These are phyloP conservation scores for Bucco capensis DNA, from an alignment of 2,113 vertebrate species.

Conservation along the genomic window DNA sequence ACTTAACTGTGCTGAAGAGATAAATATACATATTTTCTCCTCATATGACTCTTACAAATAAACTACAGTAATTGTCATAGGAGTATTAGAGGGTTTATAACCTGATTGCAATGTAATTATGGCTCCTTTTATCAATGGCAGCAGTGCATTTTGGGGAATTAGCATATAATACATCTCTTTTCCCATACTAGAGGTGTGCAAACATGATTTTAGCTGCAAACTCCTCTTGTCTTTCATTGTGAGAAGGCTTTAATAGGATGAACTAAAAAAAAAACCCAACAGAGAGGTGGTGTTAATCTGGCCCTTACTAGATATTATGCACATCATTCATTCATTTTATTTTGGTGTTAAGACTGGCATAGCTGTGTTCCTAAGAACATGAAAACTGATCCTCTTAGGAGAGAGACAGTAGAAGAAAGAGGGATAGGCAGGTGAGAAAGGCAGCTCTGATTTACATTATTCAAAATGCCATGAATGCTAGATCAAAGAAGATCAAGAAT, in stretches of 20 bases:
- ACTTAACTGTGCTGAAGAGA: neutral
- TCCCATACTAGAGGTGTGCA: neutral
- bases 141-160: neutral
- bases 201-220: neutral
- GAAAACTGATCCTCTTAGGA: neutral
- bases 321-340: constrained; percentile 8
- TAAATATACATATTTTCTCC: neutral
- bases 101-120: neutral
- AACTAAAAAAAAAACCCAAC: neutral
- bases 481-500: constrained; percentile 32
- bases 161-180: neutral
- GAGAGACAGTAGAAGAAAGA: neutral
- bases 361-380: neutral
- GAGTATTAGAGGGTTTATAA: neutral
- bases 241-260: neutral
- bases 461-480: neutral
- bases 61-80: neutral
- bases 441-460: neutral
- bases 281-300: neutral
- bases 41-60: neutral
- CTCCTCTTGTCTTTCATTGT: neutral
- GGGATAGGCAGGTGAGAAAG: constrained; percentile 8
- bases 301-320: neutral
- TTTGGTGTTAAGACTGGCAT: neutral
- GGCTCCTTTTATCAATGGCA: neutral